Conservation (phyloP, 2,888 invertebrate genomes). For the Chloromyia formosa region DNA sequence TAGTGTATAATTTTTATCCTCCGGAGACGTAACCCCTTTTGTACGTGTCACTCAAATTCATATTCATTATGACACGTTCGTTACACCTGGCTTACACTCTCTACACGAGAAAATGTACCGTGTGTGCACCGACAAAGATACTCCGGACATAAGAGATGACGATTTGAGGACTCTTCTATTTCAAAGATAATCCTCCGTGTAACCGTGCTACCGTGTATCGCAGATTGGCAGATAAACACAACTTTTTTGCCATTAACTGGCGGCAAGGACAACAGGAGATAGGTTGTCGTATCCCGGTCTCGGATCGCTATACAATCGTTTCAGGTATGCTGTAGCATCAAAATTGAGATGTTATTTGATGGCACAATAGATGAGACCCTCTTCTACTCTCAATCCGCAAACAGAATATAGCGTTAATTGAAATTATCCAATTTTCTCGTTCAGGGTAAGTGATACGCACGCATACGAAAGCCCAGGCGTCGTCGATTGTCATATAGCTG, state of each 20-base stretch:
- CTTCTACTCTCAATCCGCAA: constrained; percentile 24
- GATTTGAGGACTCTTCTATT: constrained; percentile 21
- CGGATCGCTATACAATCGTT: constrained; percentile 3
- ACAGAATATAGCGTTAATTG: constrained; percentile 45
- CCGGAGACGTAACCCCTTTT: constrained; percentile 45
- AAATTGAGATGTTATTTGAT: constrained; percentile 44
- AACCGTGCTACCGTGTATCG: constrained; percentile 33
- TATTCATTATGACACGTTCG: constrained; percentile 49
- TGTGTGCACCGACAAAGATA: constrained; percentile 25
- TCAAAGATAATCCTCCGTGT: constrained; percentile 31
- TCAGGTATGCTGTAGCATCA: neutral
- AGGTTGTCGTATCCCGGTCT: neutral
- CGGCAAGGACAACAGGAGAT: constrained; percentile 22
- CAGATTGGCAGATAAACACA: constrained; percentile 16
- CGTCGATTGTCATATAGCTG: neutral
- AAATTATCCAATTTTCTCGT: constrained; percentile 49
- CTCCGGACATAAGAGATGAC: constrained; percentile 3
- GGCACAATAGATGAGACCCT: constrained; percentile 36
- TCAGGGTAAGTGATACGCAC: constrained; percentile 29
- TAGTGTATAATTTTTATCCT: constrained; percentile 4
- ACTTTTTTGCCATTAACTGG: constrained; percentile 24
- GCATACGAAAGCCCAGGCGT: neutral
- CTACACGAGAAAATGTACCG: neutral
- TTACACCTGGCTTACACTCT: constrained; percentile 35
- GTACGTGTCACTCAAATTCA: constrained; percentile 47